Conservation (phyloP, 1,140 invertebrate genomes). For the Cyclina sinensis region DNA sequence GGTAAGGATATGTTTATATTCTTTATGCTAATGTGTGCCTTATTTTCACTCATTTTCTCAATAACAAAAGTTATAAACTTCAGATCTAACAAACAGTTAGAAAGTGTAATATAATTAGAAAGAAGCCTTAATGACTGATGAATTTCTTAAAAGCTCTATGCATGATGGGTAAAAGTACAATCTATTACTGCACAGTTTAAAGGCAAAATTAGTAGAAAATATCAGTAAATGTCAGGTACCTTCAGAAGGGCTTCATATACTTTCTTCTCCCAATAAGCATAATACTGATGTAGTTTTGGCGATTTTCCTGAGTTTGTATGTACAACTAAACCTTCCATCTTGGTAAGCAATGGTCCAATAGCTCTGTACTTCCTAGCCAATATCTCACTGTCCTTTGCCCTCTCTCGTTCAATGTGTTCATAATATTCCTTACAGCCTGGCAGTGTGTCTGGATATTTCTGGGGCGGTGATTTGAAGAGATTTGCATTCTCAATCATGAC, state of each 20-base stretch:
- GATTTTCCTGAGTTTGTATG: constrained; percentile 86
- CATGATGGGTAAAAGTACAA: too few species aligned
- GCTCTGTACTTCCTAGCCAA: constrained; percentile 91
- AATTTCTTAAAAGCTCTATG: too few species aligned
- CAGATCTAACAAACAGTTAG: too few species aligned
- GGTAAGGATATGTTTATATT: too few species aligned
- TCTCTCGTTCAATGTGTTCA: constrained; percentile 89
- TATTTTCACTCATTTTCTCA: too few species aligned
- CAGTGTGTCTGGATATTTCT: constrained; percentile 80
- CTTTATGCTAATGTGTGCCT: too few species aligned
- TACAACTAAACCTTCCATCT: constrained; percentile 91
- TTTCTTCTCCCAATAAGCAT: constrained; percentile 87
- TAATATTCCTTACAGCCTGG: constrained; percentile 89
- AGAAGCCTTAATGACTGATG: too few species aligned
- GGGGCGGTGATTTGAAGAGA: constrained; percentile 84
- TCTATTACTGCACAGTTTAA: too few species aligned
- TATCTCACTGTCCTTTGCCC: constrained; percentile 90
- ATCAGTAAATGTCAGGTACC: constrained; percentile 58
- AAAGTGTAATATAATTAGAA: too few species aligned
- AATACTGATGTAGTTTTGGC: constrained; percentile 86
- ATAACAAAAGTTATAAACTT: too few species aligned
- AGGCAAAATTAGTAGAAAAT: too few species aligned
- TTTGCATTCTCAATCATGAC: constrained; percentile 84
- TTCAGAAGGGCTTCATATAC: constrained; percentile 86
- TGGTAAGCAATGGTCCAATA: constrained; percentile 92